These are phyloP conservation scores for Trisateles emortualis DNA, from an alignment of 2,888 invertebrate species.

Conservation along the genomic window DNA sequence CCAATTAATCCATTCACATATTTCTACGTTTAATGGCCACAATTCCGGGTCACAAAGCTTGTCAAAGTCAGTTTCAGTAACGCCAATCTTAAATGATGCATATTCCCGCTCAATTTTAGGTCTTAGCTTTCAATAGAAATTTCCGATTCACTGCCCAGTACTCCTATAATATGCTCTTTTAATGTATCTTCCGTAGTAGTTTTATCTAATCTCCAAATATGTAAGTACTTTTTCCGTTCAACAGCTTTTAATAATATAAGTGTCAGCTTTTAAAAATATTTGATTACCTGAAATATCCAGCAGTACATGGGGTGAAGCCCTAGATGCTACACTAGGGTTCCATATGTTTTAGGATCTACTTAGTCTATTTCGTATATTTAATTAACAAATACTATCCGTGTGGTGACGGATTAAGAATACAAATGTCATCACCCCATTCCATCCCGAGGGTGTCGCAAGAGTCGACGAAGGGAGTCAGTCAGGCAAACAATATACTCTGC, in stretches of 20 bases:
- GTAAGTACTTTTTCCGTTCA: constrained; percentile 14
- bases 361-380: too few species aligned
- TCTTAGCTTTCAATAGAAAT: constrained; percentile 10
- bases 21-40: constrained; percentile 15
- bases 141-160: constrained; percentile 6
- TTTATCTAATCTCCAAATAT: constrained; percentile 18
- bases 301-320: too few species aligned
- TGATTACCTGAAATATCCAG: too few species aligned
- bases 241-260: constrained; percentile 9
- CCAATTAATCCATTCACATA: constrained; percentile 15
- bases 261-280: too few species aligned
- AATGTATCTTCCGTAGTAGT: constrained; percentile 7
- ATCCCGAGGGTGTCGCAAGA: too few species aligned
- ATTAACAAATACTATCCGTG: too few species aligned
- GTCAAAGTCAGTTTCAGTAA: constrained; percentile 5
- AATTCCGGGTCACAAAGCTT: constrained; percentile 9
- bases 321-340: too few species aligned
- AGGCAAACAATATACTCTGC: too few species aligned
- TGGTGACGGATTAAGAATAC: too few species aligned
- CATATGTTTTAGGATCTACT: too few species aligned
- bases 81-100: constrained; percentile 13
- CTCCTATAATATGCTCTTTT: constrained; percentile 6
- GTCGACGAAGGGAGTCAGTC: too few species aligned
- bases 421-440: too few species aligned
- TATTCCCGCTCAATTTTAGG: constrained; percentile 13